These are phyloP conservation scores for Eubucco bourcierii DNA, from an alignment of 2,113 vertebrate genomes.

Conservation along the genomic window DNA sequence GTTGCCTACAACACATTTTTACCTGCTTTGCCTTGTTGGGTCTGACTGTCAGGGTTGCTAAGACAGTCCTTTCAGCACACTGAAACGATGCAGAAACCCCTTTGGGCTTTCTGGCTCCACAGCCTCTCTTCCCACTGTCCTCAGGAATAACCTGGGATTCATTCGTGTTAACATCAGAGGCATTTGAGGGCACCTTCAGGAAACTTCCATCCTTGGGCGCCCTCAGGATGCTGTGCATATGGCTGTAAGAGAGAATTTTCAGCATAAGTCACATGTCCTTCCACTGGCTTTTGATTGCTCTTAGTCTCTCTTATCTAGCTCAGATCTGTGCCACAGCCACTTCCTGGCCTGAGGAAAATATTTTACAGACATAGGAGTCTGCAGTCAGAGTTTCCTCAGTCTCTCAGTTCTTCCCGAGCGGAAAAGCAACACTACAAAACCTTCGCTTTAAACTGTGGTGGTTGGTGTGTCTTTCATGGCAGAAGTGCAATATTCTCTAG, in stretches of 20 bases:
- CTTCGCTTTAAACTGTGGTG: neutral
- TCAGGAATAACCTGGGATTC: neutral
- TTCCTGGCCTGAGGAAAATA: accelerated
- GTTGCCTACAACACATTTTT: neutral
- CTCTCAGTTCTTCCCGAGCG: neutral
- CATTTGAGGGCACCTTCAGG: neutral
- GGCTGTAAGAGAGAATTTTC: neutral
- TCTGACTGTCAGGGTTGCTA: neutral
- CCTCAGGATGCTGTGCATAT: neutral
- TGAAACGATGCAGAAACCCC: neutral
- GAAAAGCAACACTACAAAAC: neutral
- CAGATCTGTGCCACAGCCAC: neutral
- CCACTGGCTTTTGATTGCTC: neutral
- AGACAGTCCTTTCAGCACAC: neutral
- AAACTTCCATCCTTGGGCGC: neutral
- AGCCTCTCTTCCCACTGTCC: neutral
- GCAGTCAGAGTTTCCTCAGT: neutral
- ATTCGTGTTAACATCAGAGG: neutral
- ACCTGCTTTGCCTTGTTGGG: neutral
- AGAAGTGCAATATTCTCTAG: neutral
- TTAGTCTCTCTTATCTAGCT: neutral
- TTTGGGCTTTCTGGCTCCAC: neutral
- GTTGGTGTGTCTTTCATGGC: neutral
- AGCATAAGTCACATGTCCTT: accelerated
- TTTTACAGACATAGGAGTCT: neutral